Evolutionary conservation across 2,113 vertebrate genomes (phyloP).

Genomic region (Stictonetta naevosa): DNA sequence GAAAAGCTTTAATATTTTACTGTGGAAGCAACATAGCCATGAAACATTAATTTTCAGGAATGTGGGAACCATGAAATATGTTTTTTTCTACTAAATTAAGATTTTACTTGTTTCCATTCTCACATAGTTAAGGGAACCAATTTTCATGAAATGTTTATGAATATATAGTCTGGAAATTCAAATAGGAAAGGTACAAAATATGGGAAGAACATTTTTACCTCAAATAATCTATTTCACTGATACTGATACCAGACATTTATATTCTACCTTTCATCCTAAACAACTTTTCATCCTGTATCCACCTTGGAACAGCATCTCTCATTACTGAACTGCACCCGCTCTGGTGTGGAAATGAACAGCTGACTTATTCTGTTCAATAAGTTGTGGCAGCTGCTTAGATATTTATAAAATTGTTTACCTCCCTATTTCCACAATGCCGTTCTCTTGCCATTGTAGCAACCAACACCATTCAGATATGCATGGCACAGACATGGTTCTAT

Average conservation of each 20-base stretch:
- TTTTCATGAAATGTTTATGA: not conserved
- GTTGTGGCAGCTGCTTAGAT: not conserved
- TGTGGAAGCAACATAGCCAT: conserved; percentile 42
- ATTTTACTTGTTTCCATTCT: conserved; percentile 28
- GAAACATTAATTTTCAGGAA: conserved; percentile 61
- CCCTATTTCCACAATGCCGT: not conserved
- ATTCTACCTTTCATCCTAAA: not conserved
- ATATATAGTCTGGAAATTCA: not conserved
- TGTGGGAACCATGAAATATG: conserved; percentile 15
- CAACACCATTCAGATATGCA: not conserved
- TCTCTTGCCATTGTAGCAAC: not conserved
- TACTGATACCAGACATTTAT: not conserved
- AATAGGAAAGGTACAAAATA: not conserved
- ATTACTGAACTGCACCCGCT: not conserved
- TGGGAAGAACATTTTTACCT: not conserved
- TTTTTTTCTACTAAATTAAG: conserved; percentile 27
- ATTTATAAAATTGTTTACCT: not conserved
- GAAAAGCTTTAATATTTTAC: conserved; percentile 45
- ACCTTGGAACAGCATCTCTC: not conserved
- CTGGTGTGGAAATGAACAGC: not conserved
- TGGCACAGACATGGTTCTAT: not conserved
- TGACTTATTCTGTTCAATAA: not conserved
- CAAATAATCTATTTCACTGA: conserved; percentile 11
- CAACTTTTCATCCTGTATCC: not conserved
- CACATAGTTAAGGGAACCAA: not conserved